Percentiles rank a stretch among this genome's conserved stretches.
phyloP scores from a whole-genome alignment of 2,113 vertebrate genomes.

The Ophiodon elongatus region DNA sequence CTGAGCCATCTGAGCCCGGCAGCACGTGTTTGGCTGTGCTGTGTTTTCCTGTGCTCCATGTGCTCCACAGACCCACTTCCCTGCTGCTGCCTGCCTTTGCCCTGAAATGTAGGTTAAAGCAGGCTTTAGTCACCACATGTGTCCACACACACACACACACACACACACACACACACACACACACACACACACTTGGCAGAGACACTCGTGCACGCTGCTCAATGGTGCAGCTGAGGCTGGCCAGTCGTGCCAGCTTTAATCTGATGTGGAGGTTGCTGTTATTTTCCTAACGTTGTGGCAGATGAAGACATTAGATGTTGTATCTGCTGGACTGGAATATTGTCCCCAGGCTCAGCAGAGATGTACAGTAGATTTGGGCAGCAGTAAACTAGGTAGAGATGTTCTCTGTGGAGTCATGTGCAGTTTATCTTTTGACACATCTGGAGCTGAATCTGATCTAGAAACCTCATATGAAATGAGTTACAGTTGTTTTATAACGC shows the following conservation, averaged over 20 bases:
- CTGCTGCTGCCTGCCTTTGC: constrained; percentile 24
- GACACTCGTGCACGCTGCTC: background rate
- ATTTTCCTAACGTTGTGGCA: constrained; percentile 22
- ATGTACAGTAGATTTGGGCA: constrained; percentile 11
- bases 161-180: constrained; percentile 1
- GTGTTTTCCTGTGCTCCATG: constrained; percentile 26
- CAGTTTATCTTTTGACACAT: constrained; percentile 10
- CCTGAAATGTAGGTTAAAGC: constrained; percentile 69
- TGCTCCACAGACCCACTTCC: constrained; percentile 67
- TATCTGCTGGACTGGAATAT: constrained; percentile 4
- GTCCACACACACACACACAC: background rate
- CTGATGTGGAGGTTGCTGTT: constrained; percentile 29
- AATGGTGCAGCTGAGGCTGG: constrained; percentile 31
- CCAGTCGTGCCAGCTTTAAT: constrained; percentile 43
- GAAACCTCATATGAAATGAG: constrained; percentile 6
- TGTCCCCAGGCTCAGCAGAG: constrained; percentile 12
- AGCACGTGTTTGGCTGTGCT: constrained; percentile 57
- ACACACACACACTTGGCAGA: background rate
- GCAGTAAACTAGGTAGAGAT: constrained; percentile 8
- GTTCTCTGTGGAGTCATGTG: constrained; percentile 3
- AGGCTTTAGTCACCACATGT: constrained; percentile 57
- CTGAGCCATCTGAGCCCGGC: constrained; percentile 44
- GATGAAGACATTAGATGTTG: constrained; percentile 28
- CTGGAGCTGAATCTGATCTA: constrained; percentile 16
- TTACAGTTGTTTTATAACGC: background rate